A percentile compares a stretch with the other conserved stretches of the same genome.
These are phyloP conservation scores for Crocidura indochinensis DNA, from an alignment of 2,797 vertebrate species.

Conservation along the genomic window DNA sequence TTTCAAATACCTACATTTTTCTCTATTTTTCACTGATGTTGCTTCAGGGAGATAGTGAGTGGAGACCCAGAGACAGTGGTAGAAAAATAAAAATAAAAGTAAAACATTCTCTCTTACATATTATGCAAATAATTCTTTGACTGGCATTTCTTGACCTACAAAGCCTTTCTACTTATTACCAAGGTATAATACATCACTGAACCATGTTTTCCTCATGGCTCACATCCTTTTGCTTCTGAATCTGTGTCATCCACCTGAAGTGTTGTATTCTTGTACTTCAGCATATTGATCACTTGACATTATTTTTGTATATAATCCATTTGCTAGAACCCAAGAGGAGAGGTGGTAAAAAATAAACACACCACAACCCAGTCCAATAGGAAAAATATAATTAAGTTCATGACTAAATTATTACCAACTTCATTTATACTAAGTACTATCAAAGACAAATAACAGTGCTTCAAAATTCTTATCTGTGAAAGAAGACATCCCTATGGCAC, in stretches of 20 bases:
- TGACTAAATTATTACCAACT: conserved; percentile 18
- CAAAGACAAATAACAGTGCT: conserved; percentile 18
- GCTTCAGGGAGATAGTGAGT: too few species aligned
- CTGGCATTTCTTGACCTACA: too few species aligned
- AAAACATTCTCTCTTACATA: too few species aligned
- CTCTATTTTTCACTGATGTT: too few species aligned
- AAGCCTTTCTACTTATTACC: not conserved
- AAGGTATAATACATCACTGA: conserved; percentile 28
- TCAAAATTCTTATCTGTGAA: not conserved
- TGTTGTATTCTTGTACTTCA: not conserved
- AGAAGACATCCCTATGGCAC: not conserved
- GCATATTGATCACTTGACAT: not conserved
- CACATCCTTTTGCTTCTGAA: not conserved
- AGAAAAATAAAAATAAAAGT: too few species aligned
- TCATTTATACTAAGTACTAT: not conserved
- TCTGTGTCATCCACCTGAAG: too few species aligned
- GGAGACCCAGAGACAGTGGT: too few species aligned
- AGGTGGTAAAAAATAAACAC: not conserved
- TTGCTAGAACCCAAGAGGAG: conserved; percentile 37
- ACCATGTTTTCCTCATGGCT: not conserved
- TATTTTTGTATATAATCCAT: not conserved
- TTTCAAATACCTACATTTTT: too few species aligned
- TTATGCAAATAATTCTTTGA: too few species aligned
- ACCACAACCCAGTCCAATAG: not conserved
- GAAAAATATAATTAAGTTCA: conserved; percentile 39